Evolutionary conservation across 2,113 vertebrate species (phyloP), one percentile per base, ranked within the genome.

Genomic region (Phasianus colchicus): DNA sequence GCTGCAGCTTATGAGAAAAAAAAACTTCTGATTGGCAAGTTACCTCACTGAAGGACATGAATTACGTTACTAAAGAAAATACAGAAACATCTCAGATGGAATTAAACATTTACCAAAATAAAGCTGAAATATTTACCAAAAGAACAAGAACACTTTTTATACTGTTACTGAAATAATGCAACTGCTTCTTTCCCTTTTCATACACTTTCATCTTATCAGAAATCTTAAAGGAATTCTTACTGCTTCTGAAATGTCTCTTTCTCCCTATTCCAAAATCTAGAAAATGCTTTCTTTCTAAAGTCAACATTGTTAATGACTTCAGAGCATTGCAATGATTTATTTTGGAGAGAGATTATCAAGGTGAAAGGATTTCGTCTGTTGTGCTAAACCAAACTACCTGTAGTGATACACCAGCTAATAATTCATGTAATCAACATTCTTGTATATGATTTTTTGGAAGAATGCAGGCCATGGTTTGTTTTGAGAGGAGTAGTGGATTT

Each of bases 111-210:
- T 91, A 84, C 45, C n/a, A 61, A 73, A 91, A 47, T 80, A 83
- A 89, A 89, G n/a, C 20, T 89, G 58, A 94, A 83, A 81, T 73
- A 89, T 83, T 89, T 91, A 81, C 61, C 30, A 74, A 78, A 82
- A 87, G 36, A 74, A 11, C 19, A 89, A 52, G 40, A 57, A 48
- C 0, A 1, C 4, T 82, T 75, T 47, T 95, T 25, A 87, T 78
- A 27, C 5, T 71, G 30, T 12, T 79, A n/a, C 52, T 58, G 38
- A 82, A 66, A 66, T 55, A 24, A 21, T 55, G 21, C 13, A 80
- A 27, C 22, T 64, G 50, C 5, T 9, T 78, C 5, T 25, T 63
- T 77, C 8, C 5, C 3, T 85, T 82, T 87, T 64, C 15, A 11
- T 60, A 24, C 60, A 64, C 21, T 90, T 88, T 79, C 15, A 30